Percentiles rank a stretch among this genome's conserved stretches.
Evolutionary conservation across 2,113 vertebrate genomes (phyloP).

Genomic region (Gallinago undulata): DNA sequence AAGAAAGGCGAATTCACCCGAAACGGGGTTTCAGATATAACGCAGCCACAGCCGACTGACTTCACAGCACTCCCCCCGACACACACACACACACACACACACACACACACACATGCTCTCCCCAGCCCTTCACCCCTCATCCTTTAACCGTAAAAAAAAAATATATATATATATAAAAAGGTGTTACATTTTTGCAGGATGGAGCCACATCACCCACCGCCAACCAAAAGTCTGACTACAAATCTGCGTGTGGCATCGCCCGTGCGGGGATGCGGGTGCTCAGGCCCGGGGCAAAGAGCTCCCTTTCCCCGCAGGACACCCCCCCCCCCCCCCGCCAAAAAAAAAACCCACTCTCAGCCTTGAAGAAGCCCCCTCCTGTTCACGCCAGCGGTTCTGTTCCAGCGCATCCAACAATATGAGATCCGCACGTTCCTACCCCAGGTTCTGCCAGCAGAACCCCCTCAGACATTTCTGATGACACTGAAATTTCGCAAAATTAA

Average conservation of each 20-base stretch:
- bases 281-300: background rate
- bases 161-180: no score
- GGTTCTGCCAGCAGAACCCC: background rate
- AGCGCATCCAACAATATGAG: background rate
- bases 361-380: background rate
- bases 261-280: background rate
- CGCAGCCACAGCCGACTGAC: background rate
- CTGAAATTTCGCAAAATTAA: background rate
- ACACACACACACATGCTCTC: background rate
- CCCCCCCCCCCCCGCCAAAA: background rate
- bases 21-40: background rate
- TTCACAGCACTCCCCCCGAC: background rate
- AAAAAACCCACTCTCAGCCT: background rate
- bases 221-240: background rate
- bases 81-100: no score
- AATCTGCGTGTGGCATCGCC: fast-evolving
- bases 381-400: background rate
- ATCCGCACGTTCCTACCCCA: background rate
- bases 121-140: background rate
- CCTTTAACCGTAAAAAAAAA: background rate
- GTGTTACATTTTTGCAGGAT: background rate
- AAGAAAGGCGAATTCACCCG: background rate
- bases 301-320: background rate
- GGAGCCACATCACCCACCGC: fast-evolving
- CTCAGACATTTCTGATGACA: fast-evolving